Evolutionary conservation across 2,113 vertebrate species (phyloP), one percentile per base, ranked within the genome.

Genomic region (Typhlomys cinereus): DNA sequence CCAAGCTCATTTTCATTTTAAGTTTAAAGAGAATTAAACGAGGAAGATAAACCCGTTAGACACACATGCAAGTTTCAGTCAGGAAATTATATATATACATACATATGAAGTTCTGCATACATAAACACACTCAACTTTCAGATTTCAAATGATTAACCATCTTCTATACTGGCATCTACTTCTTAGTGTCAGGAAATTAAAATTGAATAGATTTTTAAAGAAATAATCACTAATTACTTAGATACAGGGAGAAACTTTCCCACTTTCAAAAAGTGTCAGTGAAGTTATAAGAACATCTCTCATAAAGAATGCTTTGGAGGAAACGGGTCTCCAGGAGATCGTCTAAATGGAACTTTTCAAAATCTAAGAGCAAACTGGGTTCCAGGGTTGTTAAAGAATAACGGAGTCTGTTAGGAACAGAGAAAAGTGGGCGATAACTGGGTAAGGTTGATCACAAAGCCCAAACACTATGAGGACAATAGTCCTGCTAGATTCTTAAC

Each of bases 1-100:
- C 1, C 25, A 89, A 75, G n/a, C 34, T 90, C 17, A 90, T 89
- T 75, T 88, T 75, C 41, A 88, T 66, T 92, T 62, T 48, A 73
- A 88, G 31, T 13, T 93, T 62, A 93, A 96, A 74, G 67, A 61
- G 94, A 90, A 54, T 54, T 8, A 95, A 90, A 74, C 71, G 71
- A 78, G 59, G 31, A 71, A 66, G 31, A n/a, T 79, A 78, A 88
- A 76, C 84, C 50, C 64, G 57, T 13, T 4, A 75, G 6, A 23
- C 31, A 62, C 23, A 50, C 1, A 74, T 9, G 62, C 4, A 39
- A n/a, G n/a, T n/a, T n/a, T n/a, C n/a, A n/a, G n/a, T n/a, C n/a
- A n/a, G n/a, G n/a, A n/a, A n/a, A n/a, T n/a, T n/a, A n/a, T n/a
- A n/a, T n/a, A n/a, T n/a, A n/a, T n/a, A n/a, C n/a, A n/a, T n/a